Base-by-base conservation (phyloP, 2,797 vertebrate genomes). In the Phataginus tetradactyla region DNA sequence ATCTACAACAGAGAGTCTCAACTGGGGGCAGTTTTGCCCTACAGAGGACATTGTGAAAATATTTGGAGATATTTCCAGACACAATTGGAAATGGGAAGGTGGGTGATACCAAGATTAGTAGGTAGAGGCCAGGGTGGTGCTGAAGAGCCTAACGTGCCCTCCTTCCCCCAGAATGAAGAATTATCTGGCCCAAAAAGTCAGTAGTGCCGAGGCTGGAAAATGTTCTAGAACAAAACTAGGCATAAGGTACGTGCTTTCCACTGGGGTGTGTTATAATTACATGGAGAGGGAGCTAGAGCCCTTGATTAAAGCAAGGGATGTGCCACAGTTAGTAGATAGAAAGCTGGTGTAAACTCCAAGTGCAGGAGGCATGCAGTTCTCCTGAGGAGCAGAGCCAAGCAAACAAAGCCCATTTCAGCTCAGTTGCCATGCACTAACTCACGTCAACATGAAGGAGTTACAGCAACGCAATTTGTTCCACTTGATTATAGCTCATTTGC, bases 401-500 rank as follows among this genome's bases (percentile, higher is more conserved):
- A n/a, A 13, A 55, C 66, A 25, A 59, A 71, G 37, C 61, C 85
- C 20, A 15, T 34, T 17, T n/a, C 42, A 13, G 71, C 63, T 71
- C 78, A 0, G 42, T 2, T 2, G 13, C 11, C 94, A 32, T 1
- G 10, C 3, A 63, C 74, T 32, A 20, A 32, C 68, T 34, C 68
- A 39, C 39, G 91, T 59, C 90, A 63, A 5, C 59, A 32, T 11
- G 83, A 68, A 84, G 86, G 71, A 69, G 27, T 23, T 39, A 69
- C 0, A 34, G 45, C 49, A 1, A 68, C 23, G 83, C 86, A 68
- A 97, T 97, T 94, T 20, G 96, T 97, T 97, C 96, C 95, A 77
- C 97, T 86, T 89, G 91, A 97, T 97, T 97, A 97, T 55, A 13
- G 64, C 20, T 92, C 96, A 77, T 97, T 96, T 32, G 91, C 83